Evolutionary conservation across 2,888 invertebrate genomes (phyloP).

Genomic region (Troilus luridus): DNA sequence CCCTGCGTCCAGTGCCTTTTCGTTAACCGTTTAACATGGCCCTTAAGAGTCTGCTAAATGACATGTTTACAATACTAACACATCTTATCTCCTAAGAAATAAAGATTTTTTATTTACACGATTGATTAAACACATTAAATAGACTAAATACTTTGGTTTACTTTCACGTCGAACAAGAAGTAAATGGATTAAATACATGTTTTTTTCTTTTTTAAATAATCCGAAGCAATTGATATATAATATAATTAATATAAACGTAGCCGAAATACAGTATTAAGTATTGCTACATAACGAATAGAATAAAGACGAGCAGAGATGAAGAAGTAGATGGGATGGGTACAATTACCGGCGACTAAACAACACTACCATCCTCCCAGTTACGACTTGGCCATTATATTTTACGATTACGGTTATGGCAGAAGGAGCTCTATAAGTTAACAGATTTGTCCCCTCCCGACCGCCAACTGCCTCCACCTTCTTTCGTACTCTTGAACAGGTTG

Average conservation of each 20-base stretch:
- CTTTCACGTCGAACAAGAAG: too few relatives aligned
- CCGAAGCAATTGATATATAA: too few relatives aligned
- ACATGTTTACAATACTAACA: not conserved
- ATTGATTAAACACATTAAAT: too few relatives aligned
- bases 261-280: not conserved
- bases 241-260: too few relatives aligned
- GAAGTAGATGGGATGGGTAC: not conserved
- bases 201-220: too few relatives aligned
- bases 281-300: not conserved
- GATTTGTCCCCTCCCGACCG: not conserved
- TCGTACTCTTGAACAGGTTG: too few relatives aligned
- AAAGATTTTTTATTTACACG: not conserved
- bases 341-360: conserved; percentile 4
- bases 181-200: too few relatives aligned
- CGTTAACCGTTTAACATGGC: not conserved
- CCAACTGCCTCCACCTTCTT: not conserved
- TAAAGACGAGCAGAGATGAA: not conserved
- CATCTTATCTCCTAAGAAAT: not conserved
- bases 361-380: not conserved
- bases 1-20: not conserved
- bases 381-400: conserved; percentile 26
- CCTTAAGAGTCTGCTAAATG: not conserved
- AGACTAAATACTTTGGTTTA: too few relatives aligned
- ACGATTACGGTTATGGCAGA: conserved; percentile 5
- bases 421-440: conserved; percentile 12